These are phyloP conservation scores for Enchytraeus crypticus DNA, from an alignment of 2,888 invertebrate genomes.

Conservation along the genomic window DNA sequence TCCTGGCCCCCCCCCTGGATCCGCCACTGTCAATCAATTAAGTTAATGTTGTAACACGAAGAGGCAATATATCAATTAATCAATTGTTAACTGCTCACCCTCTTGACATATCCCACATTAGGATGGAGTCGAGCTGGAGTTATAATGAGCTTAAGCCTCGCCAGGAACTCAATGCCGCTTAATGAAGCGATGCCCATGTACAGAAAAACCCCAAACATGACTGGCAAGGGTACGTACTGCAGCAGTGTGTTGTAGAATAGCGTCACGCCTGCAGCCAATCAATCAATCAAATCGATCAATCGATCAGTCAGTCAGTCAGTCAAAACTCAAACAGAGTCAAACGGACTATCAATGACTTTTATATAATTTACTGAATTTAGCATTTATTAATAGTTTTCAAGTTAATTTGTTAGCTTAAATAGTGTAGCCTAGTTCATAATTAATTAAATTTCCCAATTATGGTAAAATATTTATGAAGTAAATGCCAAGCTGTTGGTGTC, in stretches of 20 bases:
- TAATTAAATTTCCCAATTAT: too few relatives aligned
- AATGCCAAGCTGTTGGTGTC: too few relatives aligned
- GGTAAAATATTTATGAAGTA: too few relatives aligned
- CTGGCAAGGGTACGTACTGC: conserved; percentile 82
- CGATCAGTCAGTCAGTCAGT: too few relatives aligned
- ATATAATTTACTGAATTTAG: not conserved
- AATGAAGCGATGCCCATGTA: conserved; percentile 77
- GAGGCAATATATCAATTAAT: not conserved
- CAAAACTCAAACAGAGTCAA: not conserved
- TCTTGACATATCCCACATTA: conserved; percentile 74
- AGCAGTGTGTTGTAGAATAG: conserved; percentile 70
- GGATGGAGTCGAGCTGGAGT: conserved; percentile 95
- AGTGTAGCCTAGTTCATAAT: too few relatives aligned
- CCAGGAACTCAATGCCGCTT: conserved; percentile 86
- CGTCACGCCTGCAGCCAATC: conserved; percentile 53
- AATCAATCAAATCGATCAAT: not conserved
- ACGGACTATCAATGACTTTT: not conserved
- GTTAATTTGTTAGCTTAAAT: too few relatives aligned
- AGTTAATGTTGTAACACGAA: not conserved
- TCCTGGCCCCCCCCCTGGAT: too few relatives aligned
- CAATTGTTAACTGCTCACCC: conserved; percentile 60
- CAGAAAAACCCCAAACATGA: conserved; percentile 90
- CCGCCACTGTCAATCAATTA: too few relatives aligned
- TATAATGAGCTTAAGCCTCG: conserved; percentile 74
- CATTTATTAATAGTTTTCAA: too few relatives aligned